Evolutionary conservation across 2,113 vertebrate species (phyloP).

Genomic region (Myrmecophaga tridactyla): DNA sequence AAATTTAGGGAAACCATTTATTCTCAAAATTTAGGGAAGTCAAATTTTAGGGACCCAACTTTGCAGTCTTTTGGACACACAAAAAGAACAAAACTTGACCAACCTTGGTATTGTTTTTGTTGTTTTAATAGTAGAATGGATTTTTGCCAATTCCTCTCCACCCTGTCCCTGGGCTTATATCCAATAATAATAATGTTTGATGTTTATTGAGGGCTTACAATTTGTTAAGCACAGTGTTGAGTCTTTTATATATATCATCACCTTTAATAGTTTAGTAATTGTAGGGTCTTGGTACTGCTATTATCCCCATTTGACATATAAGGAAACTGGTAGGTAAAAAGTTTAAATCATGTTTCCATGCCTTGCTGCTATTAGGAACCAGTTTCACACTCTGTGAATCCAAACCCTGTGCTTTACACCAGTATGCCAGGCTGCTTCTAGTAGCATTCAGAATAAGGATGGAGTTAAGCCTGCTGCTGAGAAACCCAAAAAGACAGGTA

Average conservation of each 20-base stretch:
- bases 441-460: background rate
- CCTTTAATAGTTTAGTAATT: background rate
- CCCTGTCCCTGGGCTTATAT: background rate
- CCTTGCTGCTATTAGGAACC: too few relatives aligned
- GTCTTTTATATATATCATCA: background rate
- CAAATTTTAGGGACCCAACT: background rate
- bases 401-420: background rate
- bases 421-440: background rate
- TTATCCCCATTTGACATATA: background rate
- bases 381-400: background rate
- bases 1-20: background rate
- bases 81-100: too few relatives aligned
- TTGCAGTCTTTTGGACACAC: background rate
- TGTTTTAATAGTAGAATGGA: background rate
- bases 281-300: background rate
- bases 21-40: background rate
- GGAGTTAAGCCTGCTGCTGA: background rate
- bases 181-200: background rate
- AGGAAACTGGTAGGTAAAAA: background rate
- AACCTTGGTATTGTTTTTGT: background rate
- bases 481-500: background rate
- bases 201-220: background rate
- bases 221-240: background rate
- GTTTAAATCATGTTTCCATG: background rate
- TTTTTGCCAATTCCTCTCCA: background rate